phyloP scores from a whole-genome alignment of 2,888 invertebrate species.

The Balanococcus diminutus region DNA sequence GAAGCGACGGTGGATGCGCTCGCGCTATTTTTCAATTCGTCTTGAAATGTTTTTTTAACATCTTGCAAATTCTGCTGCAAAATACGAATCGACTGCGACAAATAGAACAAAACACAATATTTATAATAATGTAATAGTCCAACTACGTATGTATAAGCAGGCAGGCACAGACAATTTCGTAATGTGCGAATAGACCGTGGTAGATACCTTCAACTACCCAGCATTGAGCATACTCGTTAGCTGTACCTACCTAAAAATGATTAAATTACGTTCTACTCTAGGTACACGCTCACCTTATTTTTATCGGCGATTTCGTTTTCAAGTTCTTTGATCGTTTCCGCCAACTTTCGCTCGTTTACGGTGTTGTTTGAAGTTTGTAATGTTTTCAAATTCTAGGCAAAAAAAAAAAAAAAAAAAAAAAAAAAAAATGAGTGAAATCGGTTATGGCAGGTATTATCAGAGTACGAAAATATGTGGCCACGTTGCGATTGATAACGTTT shows the following conservation, averaged over 20 bases:
- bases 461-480: too few relatives aligned
- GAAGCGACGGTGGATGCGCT: conserved; percentile 43
- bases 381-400: background rate
- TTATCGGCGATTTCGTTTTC: conserved; percentile 56
- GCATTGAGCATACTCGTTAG: too few relatives aligned
- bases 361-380: background rate
- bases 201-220: too few relatives aligned
- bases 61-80: conserved; percentile 86
- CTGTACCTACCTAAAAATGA: too few relatives aligned
- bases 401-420: background rate
- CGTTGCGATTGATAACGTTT: too few relatives aligned
- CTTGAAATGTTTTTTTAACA: conserved; percentile 88
- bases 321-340: conserved; percentile 61
- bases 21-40: conserved; percentile 69
- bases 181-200: too few relatives aligned
- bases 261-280: too few relatives aligned
- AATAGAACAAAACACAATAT: background rate
- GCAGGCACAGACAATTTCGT: too few relatives aligned
- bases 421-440: too few relatives aligned
- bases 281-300: conserved; percentile 42
- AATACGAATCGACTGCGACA: conserved; percentile 61
- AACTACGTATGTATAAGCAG: too few relatives aligned
- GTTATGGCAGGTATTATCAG: too few relatives aligned
- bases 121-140: too few relatives aligned
- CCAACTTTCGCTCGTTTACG: background rate